A percentile compares a stretch with the other conserved stretches of the same genome.
Evolutionary conservation across 2,113 vertebrate genomes (phyloP).

Genomic region (Marmota monax): DNA sequence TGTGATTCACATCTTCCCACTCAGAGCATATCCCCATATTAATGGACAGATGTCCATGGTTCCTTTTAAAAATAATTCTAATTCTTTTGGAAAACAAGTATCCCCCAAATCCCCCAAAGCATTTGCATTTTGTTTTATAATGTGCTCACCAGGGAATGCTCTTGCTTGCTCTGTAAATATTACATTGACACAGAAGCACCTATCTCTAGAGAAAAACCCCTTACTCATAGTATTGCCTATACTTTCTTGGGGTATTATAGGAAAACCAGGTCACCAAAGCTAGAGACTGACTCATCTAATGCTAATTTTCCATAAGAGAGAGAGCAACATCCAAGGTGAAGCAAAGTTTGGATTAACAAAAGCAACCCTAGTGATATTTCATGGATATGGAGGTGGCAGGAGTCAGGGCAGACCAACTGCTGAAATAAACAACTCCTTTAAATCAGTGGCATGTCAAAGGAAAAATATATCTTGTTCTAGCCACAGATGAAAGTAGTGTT

Average conservation of each 20-base stretch:
- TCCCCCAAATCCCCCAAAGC: not conserved
- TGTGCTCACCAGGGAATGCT: not conserved
- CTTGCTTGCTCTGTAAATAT: not conserved
- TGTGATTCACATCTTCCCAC: not conserved
- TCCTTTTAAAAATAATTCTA: not conserved
- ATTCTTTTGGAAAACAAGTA: slow-evolving; percentile 20
- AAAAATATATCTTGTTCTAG: not conserved
- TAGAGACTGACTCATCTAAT: not conserved
- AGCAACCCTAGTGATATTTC: not conserved
- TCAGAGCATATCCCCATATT: not conserved
- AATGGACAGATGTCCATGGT: not conserved
- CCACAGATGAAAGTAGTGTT: not conserved
- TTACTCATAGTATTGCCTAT: not conserved
- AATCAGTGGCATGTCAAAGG: not conserved
- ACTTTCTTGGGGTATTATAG: not conserved
- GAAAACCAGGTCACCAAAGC: not conserved
- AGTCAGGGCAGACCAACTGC: not conserved
- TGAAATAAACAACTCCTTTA: not conserved
- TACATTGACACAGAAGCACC: not conserved
- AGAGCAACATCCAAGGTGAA: not conserved
- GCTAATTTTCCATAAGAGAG: not conserved
- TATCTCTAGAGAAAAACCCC: not conserved
- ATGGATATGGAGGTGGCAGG: not conserved
- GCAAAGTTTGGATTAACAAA: slow-evolving; percentile 20
- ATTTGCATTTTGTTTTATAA: slow-evolving; percentile 1